Evolutionary conservation across 2,888 invertebrate species (phyloP), one percentile per base, ranked within the genome.

Genomic region (Oscheius sp.): DNA sequence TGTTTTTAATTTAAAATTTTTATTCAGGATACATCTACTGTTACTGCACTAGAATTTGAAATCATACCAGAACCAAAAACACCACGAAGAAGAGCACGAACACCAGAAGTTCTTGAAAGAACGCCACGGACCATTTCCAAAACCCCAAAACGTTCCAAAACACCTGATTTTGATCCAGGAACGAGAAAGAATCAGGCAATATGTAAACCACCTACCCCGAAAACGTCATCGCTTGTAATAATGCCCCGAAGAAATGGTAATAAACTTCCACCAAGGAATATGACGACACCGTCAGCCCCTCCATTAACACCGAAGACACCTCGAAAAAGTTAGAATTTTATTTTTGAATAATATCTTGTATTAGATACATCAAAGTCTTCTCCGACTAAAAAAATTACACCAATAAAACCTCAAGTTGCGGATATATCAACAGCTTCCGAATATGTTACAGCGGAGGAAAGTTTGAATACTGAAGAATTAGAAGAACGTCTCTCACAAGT

Each of bases 251-350:
- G 28, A 26, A 20, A 12, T 9, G 12, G 14, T 20, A 30, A 20
- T 22, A 20, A 33, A 44, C 28, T 41, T 2, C 57, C 57, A n/a
- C 57, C 59, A 67, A 22, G 68, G 61, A 17, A 72, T 68, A 57
- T 68, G 17, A 62, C 62, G 1, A 59, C 49, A 54, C 73, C 71
- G 20, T 62, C 73, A 2, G 73, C 73, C 12, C 73, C 73, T 22
- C 73, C 73, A 5, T 44, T 73, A 4, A 63, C 68, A 22, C 73
- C 73, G 8, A 64, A 62, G 9, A 32, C 47, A 3, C 50, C 50
- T 2, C n/a, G 24, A 22, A 50, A 50, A 41, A 30, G 49, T 47
- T 17, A 1, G 17, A 6, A 24, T 24, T 36, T 9, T 9, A 12
- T 41, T 41, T 41, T 12, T 41, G 5, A 17, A 17, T 12, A 41